phyloP scores from a whole-genome alignment of 2,888 invertebrate genomes.

The Morpho deidamia region DNA sequence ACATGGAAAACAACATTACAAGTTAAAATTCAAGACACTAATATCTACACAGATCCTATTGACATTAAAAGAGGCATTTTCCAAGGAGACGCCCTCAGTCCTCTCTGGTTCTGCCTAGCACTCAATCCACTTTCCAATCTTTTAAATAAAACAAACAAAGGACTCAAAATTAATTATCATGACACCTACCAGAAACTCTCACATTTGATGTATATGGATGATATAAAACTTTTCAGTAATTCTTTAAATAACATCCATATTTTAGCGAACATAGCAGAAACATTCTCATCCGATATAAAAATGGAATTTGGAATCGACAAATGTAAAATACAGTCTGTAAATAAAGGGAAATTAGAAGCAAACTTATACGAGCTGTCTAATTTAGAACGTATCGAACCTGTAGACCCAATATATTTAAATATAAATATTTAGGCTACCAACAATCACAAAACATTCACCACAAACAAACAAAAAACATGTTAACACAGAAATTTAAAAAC shows the following conservation, averaged over 20 bases:
- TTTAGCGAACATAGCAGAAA: conserved; percentile 8
- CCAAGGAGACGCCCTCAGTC: neutral
- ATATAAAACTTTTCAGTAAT: conserved; percentile 17
- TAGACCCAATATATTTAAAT: conserved; percentile 3
- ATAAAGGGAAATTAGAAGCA: neutral
- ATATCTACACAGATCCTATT: neutral
- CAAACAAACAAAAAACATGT: conserved; percentile 14
- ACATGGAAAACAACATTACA: neutral
- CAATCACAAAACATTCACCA: conserved; percentile 12
- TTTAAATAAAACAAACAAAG: neutral
- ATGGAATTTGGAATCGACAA: conserved; percentile 18
- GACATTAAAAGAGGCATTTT: neutral
- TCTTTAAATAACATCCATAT: neutral
- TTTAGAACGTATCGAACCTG: neutral
- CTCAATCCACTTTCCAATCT: neutral
- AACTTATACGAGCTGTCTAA: neutral
- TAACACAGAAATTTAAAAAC: conserved; percentile 12
- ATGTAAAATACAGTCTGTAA: conserved; percentile 13
- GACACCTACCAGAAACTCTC: neutral
- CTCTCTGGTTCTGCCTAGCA: neutral
- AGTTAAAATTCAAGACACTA: neutral
- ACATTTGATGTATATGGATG: conserved; percentile 19
- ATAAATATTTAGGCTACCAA: conserved; percentile 21
- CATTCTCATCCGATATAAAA: conserved; percentile 8
- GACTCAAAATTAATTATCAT: conserved; percentile 2